Percentiles rank a stretch among this genome's conserved stretches.
Evolutionary conservation across 2,797 vertebrate species (phyloP).

Genomic region (Takifugu ocellatus): DNA sequence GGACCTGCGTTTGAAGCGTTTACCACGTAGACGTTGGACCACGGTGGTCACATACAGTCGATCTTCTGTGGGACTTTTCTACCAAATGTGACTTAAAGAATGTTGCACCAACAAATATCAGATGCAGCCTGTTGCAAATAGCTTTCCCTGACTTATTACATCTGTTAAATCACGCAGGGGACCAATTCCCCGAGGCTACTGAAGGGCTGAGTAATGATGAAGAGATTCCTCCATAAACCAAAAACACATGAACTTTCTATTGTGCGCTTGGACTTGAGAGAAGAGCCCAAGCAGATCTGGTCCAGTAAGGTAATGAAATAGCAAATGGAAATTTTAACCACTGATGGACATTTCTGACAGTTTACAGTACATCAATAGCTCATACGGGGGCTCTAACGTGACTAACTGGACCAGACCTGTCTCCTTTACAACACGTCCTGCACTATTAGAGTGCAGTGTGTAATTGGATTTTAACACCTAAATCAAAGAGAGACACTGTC

Average conservation of each 20-base stretch:
- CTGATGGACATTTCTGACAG: too few species aligned
- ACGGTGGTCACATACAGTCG: background rate
- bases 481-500: background rate
- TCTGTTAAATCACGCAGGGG: slow-evolving; percentile 29
- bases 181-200: slow-evolving; percentile 25
- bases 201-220: slow-evolving; percentile 25
- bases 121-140: slow-evolving; percentile 26
- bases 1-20: slow-evolving; percentile 25
- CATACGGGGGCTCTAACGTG: too few species aligned
- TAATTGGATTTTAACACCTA: too few species aligned
- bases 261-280: slow-evolving; percentile 9
- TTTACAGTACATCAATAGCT: too few species aligned
- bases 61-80: slow-evolving; percentile 24
- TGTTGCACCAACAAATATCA: slow-evolving; percentile 21
- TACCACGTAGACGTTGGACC: slow-evolving; percentile 11
- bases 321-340: too few species aligned
- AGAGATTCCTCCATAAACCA: slow-evolving; percentile 15
- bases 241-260: slow-evolving; percentile 31
- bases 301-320: too few species aligned
- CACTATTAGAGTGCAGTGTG: too few species aligned
- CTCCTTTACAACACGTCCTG: too few species aligned
- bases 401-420: too few species aligned
- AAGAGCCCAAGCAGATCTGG: background rate
- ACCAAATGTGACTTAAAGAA: slow-evolving; percentile 16
- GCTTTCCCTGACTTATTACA: slow-evolving; percentile 27